Evolutionary conservation across 2,113 vertebrate genomes (phyloP).

Genomic region (Pongo abelii): DNA sequence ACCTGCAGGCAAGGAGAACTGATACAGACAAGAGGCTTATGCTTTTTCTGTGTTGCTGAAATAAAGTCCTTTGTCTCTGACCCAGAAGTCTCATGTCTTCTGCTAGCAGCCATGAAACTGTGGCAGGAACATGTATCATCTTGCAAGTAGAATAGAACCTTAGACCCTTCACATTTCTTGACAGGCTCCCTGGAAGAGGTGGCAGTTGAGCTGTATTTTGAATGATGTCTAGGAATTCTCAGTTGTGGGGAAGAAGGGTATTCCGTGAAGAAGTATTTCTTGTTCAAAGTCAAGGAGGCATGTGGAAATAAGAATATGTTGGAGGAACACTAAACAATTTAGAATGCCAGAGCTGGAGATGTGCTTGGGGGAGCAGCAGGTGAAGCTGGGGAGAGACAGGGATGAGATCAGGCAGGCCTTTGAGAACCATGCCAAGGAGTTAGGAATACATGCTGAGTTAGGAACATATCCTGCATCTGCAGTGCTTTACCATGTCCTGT

Average conservation of each 20-base stretch:
- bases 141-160: background rate
- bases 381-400: background rate
- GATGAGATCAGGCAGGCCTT: background rate
- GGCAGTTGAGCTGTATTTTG: background rate
- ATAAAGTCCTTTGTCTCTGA: background rate
- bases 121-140: background rate
- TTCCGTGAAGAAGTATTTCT: background rate
- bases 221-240: background rate
- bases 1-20: too few relatives aligned
- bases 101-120: background rate
- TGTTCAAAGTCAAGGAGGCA: background rate
- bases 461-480: background rate
- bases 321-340: background rate
- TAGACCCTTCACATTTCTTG: background rate
- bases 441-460: background rate
- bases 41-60: background rate
- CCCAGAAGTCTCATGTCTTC: background rate
- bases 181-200: background rate
- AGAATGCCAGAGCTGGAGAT: background rate
- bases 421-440: background rate
- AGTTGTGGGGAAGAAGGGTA: background rate
- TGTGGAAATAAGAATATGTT: background rate
- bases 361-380: background rate
- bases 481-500: background rate
- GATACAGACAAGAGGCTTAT: background rate